phyloP scores from a whole-genome alignment of 2,797 vertebrate genomes.

The Ara ararauna region DNA sequence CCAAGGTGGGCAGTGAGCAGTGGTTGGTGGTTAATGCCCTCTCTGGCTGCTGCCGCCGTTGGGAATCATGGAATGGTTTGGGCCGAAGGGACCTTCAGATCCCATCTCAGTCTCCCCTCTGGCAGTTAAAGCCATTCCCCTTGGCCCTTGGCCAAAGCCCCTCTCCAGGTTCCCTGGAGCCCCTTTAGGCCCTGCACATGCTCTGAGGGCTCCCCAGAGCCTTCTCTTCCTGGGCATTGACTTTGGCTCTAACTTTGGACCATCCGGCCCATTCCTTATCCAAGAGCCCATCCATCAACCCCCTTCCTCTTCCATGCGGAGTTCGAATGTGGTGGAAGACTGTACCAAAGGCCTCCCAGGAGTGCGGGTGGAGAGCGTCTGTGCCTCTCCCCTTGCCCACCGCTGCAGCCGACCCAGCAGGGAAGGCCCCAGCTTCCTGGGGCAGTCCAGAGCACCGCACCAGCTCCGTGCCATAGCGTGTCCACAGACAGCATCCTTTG shows the following conservation, averaged over 20 bases:
- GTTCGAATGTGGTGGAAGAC: not conserved
- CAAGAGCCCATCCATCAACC: not conserved
- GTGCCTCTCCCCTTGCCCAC: not conserved
- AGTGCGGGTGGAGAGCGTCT: not conserved
- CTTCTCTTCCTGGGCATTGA: not conserved
- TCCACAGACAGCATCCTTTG: not conserved
- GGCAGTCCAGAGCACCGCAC: no score
- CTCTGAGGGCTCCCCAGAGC: not conserved
- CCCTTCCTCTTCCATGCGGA: not conserved
- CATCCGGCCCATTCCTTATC: not conserved
- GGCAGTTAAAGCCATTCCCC: not conserved
- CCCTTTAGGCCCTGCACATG: not conserved
- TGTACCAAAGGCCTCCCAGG: not conserved
- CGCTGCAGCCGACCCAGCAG: fast-evolving
- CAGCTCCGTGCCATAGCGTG: not conserved
- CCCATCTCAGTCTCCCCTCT: not conserved
- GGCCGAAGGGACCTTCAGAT: not conserved
- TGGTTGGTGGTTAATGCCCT: no score
- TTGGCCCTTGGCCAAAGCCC: not conserved
- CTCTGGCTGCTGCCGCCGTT: not conserved
- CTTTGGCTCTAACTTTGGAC: no score
- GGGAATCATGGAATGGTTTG: not conserved
- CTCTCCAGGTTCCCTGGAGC: not conserved
- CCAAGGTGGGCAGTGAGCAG: no score
- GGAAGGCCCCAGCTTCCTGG: not conserved